Conservation (phyloP, 2,797 vertebrate species). For the Paratrypauchen microcephalus region DNA sequence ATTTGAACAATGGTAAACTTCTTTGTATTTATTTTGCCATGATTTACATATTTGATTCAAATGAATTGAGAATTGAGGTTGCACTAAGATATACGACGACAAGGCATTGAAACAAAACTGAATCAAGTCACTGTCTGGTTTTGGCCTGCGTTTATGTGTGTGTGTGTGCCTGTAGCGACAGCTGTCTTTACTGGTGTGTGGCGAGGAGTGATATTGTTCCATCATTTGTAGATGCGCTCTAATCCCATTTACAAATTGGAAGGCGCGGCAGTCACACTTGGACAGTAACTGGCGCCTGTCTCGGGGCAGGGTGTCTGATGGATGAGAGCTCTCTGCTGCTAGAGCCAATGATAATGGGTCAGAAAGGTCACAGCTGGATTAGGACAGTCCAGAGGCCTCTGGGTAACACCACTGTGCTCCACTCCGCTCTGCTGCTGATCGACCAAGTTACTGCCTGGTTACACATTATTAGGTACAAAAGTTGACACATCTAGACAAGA, state of each 20-base stretch:
- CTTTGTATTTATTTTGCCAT: not conserved
- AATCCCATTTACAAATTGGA: conserved; percentile 54
- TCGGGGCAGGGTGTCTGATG: conserved; percentile 47
- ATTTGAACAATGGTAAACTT: not conserved
- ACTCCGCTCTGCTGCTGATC: conserved; percentile 33
- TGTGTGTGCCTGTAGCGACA: conserved; percentile 16
- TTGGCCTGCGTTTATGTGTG: not conserved
- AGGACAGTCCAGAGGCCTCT: conserved; percentile 9
- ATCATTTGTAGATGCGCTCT: conserved; percentile 40
- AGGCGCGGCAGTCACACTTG: conserved; percentile 39
- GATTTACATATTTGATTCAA: not conserved
- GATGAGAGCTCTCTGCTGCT: conserved; percentile 49
- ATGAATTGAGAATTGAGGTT: not conserved
- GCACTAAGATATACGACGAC: not conserved
- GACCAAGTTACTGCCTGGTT: conserved; percentile 31
- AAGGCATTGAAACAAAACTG: conserved; percentile 6
- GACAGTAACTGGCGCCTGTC: conserved; percentile 43
- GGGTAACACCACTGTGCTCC: conserved; percentile 20
- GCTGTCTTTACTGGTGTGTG: conserved; percentile 47
- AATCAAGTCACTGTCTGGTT: conserved; percentile 26
- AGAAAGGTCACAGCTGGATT: conserved; percentile 40
- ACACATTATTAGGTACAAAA: conserved; percentile 27
- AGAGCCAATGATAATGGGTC: conserved; percentile 47
- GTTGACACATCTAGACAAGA: conserved; percentile 12
- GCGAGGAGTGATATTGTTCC: conserved; percentile 60